Evolutionary conservation across 2,888 invertebrate species (phyloP).

Genomic region (Ornithoptera alexandrae): DNA sequence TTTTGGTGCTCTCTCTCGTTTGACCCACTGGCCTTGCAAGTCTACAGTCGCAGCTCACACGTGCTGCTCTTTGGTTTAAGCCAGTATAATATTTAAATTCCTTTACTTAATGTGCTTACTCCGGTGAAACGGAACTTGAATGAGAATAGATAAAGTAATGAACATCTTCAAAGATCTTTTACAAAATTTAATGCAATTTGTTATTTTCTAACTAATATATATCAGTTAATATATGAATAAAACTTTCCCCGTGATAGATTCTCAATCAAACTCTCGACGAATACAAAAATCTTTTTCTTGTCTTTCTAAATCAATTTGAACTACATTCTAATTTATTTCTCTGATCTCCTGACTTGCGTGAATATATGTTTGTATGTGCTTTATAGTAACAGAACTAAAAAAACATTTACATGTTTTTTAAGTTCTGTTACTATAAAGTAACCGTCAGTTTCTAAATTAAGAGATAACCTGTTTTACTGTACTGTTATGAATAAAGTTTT

Average conservation of each 20-base stretch:
- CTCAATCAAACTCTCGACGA: no score
- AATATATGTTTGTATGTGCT: no score
- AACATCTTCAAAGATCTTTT: conserved; percentile 34
- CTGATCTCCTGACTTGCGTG: no score
- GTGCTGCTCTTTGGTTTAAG: conserved; percentile 2
- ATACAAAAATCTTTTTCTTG: no score
- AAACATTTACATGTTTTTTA: neutral
- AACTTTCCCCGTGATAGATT: no score
- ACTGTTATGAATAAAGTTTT: conserved; percentile 13
- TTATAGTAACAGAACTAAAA: neutral
- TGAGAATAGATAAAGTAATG: neutral
- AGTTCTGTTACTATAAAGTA: neutral
- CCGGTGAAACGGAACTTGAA: neutral
- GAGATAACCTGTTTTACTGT: neutral
- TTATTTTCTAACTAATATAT: no score
- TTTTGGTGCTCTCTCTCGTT: conserved; percentile 35
- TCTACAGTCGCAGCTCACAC: conserved; percentile 33
- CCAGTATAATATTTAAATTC: neutral
- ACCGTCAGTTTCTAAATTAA: neutral
- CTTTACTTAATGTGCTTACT: neutral
- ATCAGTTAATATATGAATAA: no score
- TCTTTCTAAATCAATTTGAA: no score
- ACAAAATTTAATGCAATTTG: neutral
- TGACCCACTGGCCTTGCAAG: conserved; percentile 41
- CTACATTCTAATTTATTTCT: no score